A percentile compares a stretch with the other conserved stretches of the same genome.
Conservation (phyloP, 2,888 invertebrate species). For the Trissoscelio sp. region DNA sequence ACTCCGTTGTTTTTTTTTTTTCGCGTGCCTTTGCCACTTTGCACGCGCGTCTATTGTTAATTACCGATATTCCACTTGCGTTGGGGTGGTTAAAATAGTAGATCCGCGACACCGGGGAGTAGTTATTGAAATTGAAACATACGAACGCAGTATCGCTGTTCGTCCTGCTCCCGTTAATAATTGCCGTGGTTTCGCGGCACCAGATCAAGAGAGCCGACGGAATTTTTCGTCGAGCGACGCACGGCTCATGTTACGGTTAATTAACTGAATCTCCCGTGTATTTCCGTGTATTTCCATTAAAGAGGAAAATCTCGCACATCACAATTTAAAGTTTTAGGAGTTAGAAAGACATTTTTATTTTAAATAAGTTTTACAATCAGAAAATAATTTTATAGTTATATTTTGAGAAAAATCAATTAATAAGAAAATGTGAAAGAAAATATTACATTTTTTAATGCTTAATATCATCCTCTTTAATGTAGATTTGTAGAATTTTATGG, state of each 20-base stretch:
- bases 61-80: conserved; percentile 83
- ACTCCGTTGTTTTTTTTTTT: conserved; percentile 73
- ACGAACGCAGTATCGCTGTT: conserved; percentile 72
- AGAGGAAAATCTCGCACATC: background rate
- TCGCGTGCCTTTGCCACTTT: conserved; percentile 72
- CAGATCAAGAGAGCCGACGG: conserved; percentile 40
- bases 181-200: conserved; percentile 59
- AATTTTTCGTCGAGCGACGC: conserved; percentile 53
- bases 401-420: too few relatives aligned
- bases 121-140: conserved; percentile 84
- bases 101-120: conserved; percentile 81
- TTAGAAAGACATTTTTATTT: background rate
- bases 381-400: too few relatives aligned
- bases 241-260: conserved; percentile 65
- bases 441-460: too few relatives aligned
- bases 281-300: conserved; percentile 31
- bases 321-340: background rate
- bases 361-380: background rate
- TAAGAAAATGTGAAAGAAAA: too few relatives aligned
- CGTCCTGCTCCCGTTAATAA: conserved; percentile 44
- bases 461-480: too few relatives aligned
- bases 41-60: conserved; percentile 79
- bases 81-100: conserved; percentile 73
- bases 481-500: too few relatives aligned
- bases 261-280: conserved; percentile 60